Conservation (phyloP, 2,888 invertebrate genomes). For the Orthosia gracilis region DNA sequence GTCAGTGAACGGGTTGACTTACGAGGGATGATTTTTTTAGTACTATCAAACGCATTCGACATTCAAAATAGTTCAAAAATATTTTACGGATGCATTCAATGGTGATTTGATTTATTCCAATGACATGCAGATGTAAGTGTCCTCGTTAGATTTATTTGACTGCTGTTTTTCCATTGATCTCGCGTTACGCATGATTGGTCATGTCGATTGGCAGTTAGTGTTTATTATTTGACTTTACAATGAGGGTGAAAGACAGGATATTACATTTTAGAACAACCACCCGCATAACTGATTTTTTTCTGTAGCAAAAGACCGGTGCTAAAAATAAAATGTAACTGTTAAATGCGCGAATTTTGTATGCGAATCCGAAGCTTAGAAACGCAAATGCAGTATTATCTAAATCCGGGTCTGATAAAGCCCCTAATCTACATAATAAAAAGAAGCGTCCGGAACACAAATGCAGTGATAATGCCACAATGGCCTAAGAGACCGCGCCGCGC, state of each 20-base stretch:
- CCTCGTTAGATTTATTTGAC: constrained; percentile 91
- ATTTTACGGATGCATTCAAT: constrained; percentile 90
- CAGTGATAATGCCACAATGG: constrained; percentile 87
- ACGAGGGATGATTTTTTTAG: constrained; percentile 84
- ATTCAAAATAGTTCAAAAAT: constrained; percentile 91
- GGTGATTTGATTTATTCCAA: constrained; percentile 91
- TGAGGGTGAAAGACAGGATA: constrained; percentile 55
- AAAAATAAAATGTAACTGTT: constrained; percentile 57
- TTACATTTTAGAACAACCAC: constrained; percentile 49
- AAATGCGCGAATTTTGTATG: constrained; percentile 63
- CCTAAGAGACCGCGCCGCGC: constrained; percentile 76
- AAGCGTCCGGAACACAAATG: constrained; percentile 85
- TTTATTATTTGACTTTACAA: constrained; percentile 77
- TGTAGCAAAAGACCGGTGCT: constrained; percentile 6
- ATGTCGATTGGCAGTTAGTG: constrained; percentile 89
- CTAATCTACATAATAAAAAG: constrained; percentile 90
- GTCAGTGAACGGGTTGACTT: constrained; percentile 90
- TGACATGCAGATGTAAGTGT: constrained; percentile 90
- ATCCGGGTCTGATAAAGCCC: constrained; percentile 84
- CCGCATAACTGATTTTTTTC: constrained; percentile 50
- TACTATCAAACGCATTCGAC: constrained; percentile 77
- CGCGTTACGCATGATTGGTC: constrained; percentile 88
- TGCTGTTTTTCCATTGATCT: constrained; percentile 88
- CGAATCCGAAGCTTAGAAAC: constrained; percentile 70
- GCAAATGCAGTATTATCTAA: constrained; percentile 78